Percentiles rank a stretch among this genome's conserved stretches.
phyloP scores from a whole-genome alignment of 37 sponge, comb jelly and placozoan species.

The Spongilla lacustris region DNA sequence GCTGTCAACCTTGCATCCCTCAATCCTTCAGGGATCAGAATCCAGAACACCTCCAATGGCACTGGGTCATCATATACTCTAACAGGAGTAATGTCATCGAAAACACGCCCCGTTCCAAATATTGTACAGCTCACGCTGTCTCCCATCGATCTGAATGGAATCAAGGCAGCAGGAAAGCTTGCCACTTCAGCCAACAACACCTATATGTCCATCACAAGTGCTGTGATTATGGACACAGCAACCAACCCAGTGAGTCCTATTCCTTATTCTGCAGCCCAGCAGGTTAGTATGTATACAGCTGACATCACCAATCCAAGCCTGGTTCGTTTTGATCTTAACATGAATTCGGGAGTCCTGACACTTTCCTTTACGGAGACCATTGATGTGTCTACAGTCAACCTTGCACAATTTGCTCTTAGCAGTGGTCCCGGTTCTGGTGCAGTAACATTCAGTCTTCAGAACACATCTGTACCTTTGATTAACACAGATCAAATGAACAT shows the following conservation, averaged over 20 bases:
- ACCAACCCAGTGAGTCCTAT: slow-evolving; percentile 33
- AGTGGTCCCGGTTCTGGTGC: slow-evolving; percentile 30
- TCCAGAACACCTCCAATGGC: slow-evolving; percentile 44
- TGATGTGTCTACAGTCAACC: slow-evolving; percentile 48
- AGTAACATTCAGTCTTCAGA: slow-evolving; percentile 20
- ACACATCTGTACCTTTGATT: slow-evolving; percentile 16
- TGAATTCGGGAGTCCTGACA: slow-evolving; percentile 63
- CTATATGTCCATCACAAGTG: slow-evolving; percentile 46
- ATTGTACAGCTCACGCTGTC: slow-evolving; percentile 48
- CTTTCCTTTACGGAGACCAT: slow-evolving; percentile 84
- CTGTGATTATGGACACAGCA: slow-evolving; percentile 56
- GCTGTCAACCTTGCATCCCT: slow-evolving; percentile 61
- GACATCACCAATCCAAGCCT: slow-evolving; percentile 64
- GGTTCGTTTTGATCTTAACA: slow-evolving; percentile 56
- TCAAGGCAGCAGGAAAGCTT: slow-evolving; percentile 62
- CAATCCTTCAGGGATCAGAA: slow-evolving; percentile 51
- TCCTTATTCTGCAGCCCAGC: slow-evolving; percentile 7
- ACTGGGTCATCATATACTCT: slow-evolving; percentile 30
- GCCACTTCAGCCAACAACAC: slow-evolving; percentile 61
- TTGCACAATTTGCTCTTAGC: slow-evolving; percentile 47
- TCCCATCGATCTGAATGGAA: slow-evolving; percentile 48
- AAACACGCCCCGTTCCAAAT: slow-evolving; percentile 14
- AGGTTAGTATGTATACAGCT: slow-evolving; percentile 25
- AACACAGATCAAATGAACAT: slow-evolving; percentile 26
- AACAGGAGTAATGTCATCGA: slow-evolving; percentile 17